A percentile compares a stretch with the other conserved stretches of the same genome.
Conservation (phyloP, 1,140 invertebrate genomes). For the Drosophila equinoxialis region DNA sequence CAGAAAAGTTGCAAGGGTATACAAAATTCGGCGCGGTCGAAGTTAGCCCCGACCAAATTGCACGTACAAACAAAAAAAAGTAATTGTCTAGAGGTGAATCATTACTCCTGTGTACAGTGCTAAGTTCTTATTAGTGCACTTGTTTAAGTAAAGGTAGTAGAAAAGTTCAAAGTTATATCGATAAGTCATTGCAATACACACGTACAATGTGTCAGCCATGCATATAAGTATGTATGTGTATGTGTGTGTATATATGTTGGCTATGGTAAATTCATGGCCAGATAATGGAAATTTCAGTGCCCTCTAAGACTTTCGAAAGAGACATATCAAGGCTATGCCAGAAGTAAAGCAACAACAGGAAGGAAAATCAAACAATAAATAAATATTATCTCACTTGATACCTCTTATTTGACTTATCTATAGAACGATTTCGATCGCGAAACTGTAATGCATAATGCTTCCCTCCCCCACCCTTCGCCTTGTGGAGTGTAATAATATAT, state of each 20-base stretch:
- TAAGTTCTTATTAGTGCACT: background rate
- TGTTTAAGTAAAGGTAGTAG: background rate
- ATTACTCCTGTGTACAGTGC: background rate
- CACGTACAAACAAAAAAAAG: background rate
- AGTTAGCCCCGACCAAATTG: too few species aligned
- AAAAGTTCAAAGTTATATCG: conserved; percentile 4
- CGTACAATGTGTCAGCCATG: background rate
- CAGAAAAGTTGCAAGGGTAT: too few species aligned
- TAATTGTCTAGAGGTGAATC: background rate
- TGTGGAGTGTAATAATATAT: background rate
- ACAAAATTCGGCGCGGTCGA: too few species aligned
- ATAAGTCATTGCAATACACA: background rate
- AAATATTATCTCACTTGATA: background rate
- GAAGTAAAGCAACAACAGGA: background rate
- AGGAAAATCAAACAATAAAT: background rate
- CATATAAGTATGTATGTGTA: background rate
- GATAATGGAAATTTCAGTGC: background rate
- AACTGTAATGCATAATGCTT: too few species aligned
- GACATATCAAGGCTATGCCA: conserved; percentile 2
- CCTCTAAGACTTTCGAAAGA: background rate
- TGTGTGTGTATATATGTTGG: background rate
- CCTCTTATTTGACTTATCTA: background rate
- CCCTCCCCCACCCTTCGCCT: too few species aligned
- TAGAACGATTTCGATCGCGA: background rate
- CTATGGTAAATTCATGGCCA: conserved; percentile 5